Base-by-base conservation (phyloP, 2,113 vertebrate genomes). In the Xyrauchen texanus region DNA sequence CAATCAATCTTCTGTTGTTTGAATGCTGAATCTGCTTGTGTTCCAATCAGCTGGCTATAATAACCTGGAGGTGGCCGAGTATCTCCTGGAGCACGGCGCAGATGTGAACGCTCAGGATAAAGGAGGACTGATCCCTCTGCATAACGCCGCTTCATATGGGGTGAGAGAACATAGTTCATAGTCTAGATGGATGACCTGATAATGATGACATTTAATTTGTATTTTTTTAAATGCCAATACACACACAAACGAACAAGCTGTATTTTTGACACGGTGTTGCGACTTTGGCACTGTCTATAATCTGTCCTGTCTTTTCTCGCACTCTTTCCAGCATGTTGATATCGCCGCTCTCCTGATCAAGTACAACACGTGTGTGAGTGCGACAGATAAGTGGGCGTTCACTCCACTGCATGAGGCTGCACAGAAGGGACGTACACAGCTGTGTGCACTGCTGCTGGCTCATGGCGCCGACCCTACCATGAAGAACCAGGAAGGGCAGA, bases 71-170 rank as follows among this genome's bases (percentile, higher is more conserved):
- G 98, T 99, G 78, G 98, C 98, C 1, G 98, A 99, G 83, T 99
- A 99, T 87, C 95, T 99, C 81, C 91, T 99, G 78, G 97, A 99
- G 79, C 97, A 98, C 2, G 98, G 98, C 47, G 97, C 98, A 5
- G 98, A 99, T 68, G 98, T 99, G 77, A 99, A 99, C 21, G 97
- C 98, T 16, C 98, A 99, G 88, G 98, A 99, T 90, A 99, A 99
- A 91, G 98, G 98, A 75, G 97, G 98, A 61, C 92, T 99, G 71
- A 99, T 99, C 83, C 98, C 98, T n/a, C 94, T 99, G 58, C 97
- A 99, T 87, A 99, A 99, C 16, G 98, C 98, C 55, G 98, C 98
- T 46, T 99, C 98, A 34, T 99, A 99, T 45, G 98, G 98, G 94
- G 98, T 99, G 85, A 93, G 96, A 88, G 13, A 70, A n/a, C 1